phyloP scores from a whole-genome alignment of 2,888 invertebrate species.

The Pegoplata infirma region DNA sequence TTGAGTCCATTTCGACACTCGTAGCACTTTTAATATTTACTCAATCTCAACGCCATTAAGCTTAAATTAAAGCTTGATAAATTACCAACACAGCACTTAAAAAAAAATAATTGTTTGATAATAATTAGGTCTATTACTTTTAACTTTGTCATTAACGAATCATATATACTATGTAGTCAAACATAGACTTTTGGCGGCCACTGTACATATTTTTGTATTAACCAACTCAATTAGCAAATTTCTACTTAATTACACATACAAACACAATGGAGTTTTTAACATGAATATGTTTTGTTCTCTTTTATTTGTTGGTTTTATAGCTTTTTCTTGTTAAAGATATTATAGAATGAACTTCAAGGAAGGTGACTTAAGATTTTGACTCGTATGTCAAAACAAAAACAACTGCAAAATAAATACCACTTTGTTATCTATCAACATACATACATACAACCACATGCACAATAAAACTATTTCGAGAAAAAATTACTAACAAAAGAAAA shows the following conservation, averaged over 20 bases:
- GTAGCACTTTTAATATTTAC: too few species aligned
- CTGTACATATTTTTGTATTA: neutral
- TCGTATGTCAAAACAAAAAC: slow-evolving; percentile 1
- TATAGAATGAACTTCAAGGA: neutral
- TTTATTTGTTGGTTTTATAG: neutral
- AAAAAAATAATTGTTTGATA: too few species aligned
- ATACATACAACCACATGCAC: too few species aligned
- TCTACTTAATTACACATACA: slow-evolving; percentile 13
- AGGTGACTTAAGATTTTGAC: slow-evolving; percentile 17
- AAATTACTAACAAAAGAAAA: neutral
- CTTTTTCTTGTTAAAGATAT: slow-evolving; percentile 16
- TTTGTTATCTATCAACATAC: neutral
- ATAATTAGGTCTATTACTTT: too few species aligned
- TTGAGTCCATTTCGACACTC: too few species aligned
- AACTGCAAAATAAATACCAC: neutral
- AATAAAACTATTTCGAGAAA: too few species aligned
- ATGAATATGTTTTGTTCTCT: neutral
- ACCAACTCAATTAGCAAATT: slow-evolving; percentile 2
- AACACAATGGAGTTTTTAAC: neutral
- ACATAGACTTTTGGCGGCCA: too few species aligned
- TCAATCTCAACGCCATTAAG: too few species aligned
- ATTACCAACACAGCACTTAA: too few species aligned
- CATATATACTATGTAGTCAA: too few species aligned
- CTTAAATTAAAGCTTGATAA: too few species aligned
- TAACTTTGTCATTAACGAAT: too few species aligned